These are phyloP conservation scores for Drosophila pseudoobscura DNA, from an alignment of 1,140 invertebrate species.

Conservation along the genomic window DNA sequence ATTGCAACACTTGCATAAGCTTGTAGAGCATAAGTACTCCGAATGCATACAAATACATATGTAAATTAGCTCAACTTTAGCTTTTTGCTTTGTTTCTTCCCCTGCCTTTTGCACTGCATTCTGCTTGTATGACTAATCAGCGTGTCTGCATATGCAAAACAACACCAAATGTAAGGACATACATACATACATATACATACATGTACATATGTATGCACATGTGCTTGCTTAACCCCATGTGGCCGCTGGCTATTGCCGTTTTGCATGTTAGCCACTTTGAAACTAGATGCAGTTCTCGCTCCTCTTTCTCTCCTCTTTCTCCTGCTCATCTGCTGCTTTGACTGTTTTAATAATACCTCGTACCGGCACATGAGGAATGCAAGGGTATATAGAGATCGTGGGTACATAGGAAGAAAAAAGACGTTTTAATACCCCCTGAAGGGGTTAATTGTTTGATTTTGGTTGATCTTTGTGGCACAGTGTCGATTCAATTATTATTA, in stretches of 20 bases:
- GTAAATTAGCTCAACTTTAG: slow-evolving; percentile 69
- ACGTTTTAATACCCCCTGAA: too few species aligned
- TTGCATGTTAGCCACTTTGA: slow-evolving; percentile 37
- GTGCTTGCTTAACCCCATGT: slow-evolving; percentile 2
- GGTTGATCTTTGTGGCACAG: too few species aligned
- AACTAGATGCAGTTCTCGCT: slow-evolving; percentile 21
- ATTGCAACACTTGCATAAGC: slow-evolving; percentile 36
- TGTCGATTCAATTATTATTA: too few species aligned
- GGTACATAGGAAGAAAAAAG: too few species aligned
- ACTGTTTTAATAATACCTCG: too few species aligned
- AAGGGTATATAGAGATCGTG: too few species aligned
- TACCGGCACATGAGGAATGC: too few species aligned
- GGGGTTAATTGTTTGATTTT: too few species aligned
- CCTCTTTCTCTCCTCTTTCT: slow-evolving; percentile 11
- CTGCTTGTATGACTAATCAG: slow-evolving; percentile 73
- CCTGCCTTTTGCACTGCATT: slow-evolving; percentile 57
- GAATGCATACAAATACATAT: slow-evolving; percentile 15
- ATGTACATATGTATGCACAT: slow-evolving; percentile 1
- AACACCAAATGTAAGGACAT: slow-evolving; percentile 15
- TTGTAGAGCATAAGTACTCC: slow-evolving; percentile 52
- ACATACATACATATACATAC: slow-evolving; percentile 13
- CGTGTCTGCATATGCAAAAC: slow-evolving; percentile 38
- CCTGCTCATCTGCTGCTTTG: not conserved
- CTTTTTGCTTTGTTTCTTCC: slow-evolving; percentile 31
- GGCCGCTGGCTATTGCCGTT: slow-evolving; percentile 22